Percentiles rank a stretch among this genome's conserved stretches.
phyloP scores from a whole-genome alignment of 2,888 invertebrate species.

The Mimachlamys varia region DNA sequence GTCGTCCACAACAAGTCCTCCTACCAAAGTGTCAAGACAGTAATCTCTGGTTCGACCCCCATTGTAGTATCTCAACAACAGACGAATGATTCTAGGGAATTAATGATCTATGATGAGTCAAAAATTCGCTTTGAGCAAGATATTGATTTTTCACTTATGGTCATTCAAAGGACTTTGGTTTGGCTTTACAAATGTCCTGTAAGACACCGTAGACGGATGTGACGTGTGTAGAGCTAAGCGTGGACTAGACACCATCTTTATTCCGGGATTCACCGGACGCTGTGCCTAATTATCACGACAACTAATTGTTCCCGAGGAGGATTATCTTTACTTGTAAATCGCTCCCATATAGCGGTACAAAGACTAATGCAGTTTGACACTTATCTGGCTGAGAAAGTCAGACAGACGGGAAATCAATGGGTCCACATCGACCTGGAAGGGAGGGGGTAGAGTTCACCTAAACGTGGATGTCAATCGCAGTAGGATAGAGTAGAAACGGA shows the following conservation, averaged over 20 bases:
- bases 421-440: background rate
- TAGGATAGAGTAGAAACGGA: background rate
- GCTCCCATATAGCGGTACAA: background rate
- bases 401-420: background rate
- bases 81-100: too few relatives aligned
- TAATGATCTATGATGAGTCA: too few relatives aligned
- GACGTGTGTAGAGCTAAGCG: background rate
- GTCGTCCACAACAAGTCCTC: too few relatives aligned
- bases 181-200: too few relatives aligned
- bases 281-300: background rate
- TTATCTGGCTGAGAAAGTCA: slow-evolving; percentile 14
- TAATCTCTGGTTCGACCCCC: too few relatives aligned
- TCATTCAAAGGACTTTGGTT: too few relatives aligned
- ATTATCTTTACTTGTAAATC: background rate
- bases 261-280: background rate
- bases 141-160: background rate
- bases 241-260: background rate
- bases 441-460: background rate
- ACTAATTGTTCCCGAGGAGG: background rate
- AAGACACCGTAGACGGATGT: background rate
- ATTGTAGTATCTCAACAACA: too few relatives aligned
- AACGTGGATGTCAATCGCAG: background rate
- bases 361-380: background rate
- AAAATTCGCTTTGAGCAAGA: too few relatives aligned
- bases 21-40: too few relatives aligned